phyloP scores from a whole-genome alignment of 1,140 invertebrate genomes.

The Drosophila nebulosa region DNA sequence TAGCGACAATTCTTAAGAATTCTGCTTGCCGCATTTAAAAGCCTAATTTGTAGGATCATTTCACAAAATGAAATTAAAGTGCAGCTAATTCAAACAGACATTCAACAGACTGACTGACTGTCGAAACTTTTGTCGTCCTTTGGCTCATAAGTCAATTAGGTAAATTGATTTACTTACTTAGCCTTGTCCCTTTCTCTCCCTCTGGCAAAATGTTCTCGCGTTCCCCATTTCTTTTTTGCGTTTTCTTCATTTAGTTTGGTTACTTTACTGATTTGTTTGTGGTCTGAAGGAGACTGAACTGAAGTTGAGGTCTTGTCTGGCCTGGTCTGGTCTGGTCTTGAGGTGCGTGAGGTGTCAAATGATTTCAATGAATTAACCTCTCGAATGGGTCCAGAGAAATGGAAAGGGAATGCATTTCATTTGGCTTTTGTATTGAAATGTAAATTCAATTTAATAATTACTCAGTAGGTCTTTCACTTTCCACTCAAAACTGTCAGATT shows the following conservation, averaged over 20 bases:
- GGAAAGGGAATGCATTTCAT: slow-evolving; percentile 8
- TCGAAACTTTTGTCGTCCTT: slow-evolving; percentile 34
- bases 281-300: slow-evolving; percentile 41
- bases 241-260: slow-evolving; percentile 10
- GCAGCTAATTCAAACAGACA: not conserved
- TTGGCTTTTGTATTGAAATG: not conserved
- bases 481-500: not conserved
- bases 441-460: not conserved
- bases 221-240: not conserved
- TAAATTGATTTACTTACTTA: slow-evolving; percentile 61
- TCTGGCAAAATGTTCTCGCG: slow-evolving; percentile 28
- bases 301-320: slow-evolving; percentile 16
- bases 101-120: slow-evolving; percentile 25
- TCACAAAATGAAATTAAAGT: slow-evolving; percentile 43
- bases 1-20: no score
- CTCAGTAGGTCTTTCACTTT: slow-evolving; percentile 4
- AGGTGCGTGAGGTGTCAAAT: slow-evolving; percentile 58
- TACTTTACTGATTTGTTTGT: slow-evolving; percentile 75
- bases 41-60: not conserved
- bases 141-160: slow-evolving; percentile 70
- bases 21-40: no score
- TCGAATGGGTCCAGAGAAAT: not conserved
- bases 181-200: no score
- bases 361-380: slow-evolving; percentile 2
- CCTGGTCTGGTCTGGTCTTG: not conserved